Evolutionary conservation across 2,888 invertebrate species (phyloP).

Genomic region (Sthenelais limicola): DNA sequence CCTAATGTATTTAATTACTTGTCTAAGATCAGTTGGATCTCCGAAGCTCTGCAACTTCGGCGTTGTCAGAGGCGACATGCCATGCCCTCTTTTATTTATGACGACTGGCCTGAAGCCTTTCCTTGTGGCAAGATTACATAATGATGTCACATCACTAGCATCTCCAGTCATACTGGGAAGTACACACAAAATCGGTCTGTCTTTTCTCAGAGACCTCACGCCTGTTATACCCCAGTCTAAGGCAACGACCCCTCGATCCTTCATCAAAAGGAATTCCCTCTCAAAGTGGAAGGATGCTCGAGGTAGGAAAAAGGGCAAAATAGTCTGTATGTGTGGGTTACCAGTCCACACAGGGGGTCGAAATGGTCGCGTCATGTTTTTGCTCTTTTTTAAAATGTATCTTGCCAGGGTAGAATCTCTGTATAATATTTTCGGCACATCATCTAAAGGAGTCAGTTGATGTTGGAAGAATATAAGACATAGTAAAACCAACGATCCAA

Average conservation of each 20-base stretch:
- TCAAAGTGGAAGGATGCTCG: constrained; percentile 49
- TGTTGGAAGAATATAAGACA: constrained; percentile 19
- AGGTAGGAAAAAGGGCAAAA: constrained; percentile 54
- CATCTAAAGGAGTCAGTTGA: constrained; percentile 7
- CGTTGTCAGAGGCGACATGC: constrained; percentile 59
- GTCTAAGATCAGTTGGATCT: constrained; percentile 63
- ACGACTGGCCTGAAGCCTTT: constrained; percentile 62
- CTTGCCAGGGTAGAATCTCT: constrained; percentile 62
- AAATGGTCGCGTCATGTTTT: constrained; percentile 57
- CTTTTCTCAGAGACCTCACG: constrained; percentile 46
- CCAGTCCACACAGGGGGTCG: constrained; percentile 58
- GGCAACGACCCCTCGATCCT: constrained; percentile 64
- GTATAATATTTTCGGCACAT: constrained; percentile 54
- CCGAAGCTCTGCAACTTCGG: constrained; percentile 62
- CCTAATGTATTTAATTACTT: constrained; percentile 61
- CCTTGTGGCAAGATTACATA: constrained; percentile 56
- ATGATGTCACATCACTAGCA: constrained; percentile 53
- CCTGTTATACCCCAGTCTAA: constrained; percentile 61
- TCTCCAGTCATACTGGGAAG: constrained; percentile 61
- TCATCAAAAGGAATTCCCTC: constrained; percentile 63
- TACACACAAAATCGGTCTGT: constrained; percentile 57
- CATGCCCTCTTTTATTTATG: constrained; percentile 64
- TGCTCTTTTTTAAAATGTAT: constrained; percentile 59
- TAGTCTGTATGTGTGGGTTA: constrained; percentile 62
- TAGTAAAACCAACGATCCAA: constrained; percentile 9